Evolutionary conservation across 2,113 vertebrate genomes (phyloP).

Genomic region (Pelusios castaneus): DNA sequence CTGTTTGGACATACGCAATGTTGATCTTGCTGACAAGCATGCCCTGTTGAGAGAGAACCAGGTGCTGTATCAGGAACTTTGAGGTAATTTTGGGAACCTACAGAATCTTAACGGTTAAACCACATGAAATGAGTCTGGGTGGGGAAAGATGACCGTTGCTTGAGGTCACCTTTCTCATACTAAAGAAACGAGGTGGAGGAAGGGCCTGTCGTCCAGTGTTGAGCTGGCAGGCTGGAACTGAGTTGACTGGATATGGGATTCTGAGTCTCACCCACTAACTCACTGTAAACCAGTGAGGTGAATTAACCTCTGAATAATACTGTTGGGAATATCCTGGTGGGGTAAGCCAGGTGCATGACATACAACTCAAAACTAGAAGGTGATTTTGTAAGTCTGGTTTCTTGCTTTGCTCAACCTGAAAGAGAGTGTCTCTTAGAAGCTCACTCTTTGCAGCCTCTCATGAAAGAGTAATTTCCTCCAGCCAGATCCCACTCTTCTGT

Average conservation of each 20-base stretch:
- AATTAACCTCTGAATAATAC: background rate
- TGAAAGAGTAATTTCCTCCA: slow-evolving; percentile 15
- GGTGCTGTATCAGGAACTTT: background rate
- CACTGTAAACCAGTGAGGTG: background rate
- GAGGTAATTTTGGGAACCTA: background rate
- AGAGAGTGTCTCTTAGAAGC: background rate
- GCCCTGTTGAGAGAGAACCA: background rate
- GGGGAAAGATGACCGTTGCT: background rate
- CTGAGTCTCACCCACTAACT: background rate
- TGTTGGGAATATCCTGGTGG: background rate
- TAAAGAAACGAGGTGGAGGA: background rate
- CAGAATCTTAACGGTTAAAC: background rate
- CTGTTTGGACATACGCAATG: background rate
- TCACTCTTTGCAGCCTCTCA: background rate
- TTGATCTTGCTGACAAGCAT: background rate
- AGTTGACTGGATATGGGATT: background rate
- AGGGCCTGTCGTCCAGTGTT: background rate
- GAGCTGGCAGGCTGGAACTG: background rate
- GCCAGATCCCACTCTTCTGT: background rate
- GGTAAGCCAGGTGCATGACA: background rate
- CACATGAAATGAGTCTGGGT: background rate
- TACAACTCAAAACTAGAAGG: background rate
- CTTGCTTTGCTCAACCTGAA: background rate
- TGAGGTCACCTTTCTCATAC: accelerated
- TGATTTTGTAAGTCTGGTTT: background rate